Percentiles rank a stretch among this genome's conserved stretches.
Evolutionary conservation across 1,140 invertebrate genomes (phyloP).

Genomic region (Apis cerana): DNA sequence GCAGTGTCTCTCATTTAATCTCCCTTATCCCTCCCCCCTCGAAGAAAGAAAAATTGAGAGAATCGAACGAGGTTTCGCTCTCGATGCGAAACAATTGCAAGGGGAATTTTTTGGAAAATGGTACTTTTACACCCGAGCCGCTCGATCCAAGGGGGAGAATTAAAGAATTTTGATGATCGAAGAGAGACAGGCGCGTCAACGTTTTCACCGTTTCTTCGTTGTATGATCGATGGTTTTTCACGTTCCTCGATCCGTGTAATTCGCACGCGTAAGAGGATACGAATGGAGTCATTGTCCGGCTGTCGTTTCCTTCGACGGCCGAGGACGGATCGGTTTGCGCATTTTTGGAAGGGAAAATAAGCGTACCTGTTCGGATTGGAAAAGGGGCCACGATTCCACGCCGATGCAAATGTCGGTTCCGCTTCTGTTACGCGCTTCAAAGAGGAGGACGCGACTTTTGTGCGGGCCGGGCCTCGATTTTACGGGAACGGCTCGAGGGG

Average conservation of each 20-base stretch:
- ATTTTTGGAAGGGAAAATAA: slow-evolving; percentile 52
- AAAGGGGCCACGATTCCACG: slow-evolving; percentile 9
- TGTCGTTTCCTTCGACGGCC: slow-evolving; percentile 64
- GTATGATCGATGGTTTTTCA: slow-evolving; percentile 72
- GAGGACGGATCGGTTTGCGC: slow-evolving; percentile 55
- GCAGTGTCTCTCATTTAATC: too few species aligned
- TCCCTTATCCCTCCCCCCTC: too few species aligned
- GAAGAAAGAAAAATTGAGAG: too few species aligned
- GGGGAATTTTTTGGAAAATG: too few species aligned
- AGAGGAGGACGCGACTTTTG: slow-evolving; percentile 46
- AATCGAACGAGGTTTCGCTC: too few species aligned
- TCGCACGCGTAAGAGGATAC: slow-evolving; percentile 69
- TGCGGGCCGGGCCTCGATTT: not conserved
- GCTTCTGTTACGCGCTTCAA: slow-evolving; percentile 60
- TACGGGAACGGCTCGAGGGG: not conserved
- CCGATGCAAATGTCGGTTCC: slow-evolving; percentile 54
- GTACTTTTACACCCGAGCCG: too few species aligned
- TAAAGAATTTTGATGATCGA: too few species aligned
- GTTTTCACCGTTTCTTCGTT: not conserved
- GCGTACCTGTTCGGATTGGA: slow-evolving; percentile 45
- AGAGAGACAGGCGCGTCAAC: too few species aligned
- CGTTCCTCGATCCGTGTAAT: slow-evolving; percentile 72
- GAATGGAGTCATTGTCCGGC: slow-evolving; percentile 61
- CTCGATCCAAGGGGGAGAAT: too few species aligned
- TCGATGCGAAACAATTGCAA: too few species aligned